These are phyloP conservation scores for Catharus fuscescens DNA, from an alignment of 2,113 vertebrate species.

Conservation along the genomic window DNA sequence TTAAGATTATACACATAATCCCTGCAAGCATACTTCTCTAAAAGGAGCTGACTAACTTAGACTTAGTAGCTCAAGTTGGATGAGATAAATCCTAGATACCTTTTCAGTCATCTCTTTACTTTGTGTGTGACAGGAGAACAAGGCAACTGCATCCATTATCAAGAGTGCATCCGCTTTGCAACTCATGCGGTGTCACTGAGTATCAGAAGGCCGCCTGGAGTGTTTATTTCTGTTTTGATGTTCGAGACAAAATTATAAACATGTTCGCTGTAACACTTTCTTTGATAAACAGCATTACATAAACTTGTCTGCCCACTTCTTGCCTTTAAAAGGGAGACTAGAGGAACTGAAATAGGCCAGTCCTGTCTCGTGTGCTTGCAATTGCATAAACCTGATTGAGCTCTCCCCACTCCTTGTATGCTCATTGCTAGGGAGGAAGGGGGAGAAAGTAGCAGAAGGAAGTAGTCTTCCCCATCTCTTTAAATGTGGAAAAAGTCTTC, in stretches of 20 bases:
- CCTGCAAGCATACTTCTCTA: not conserved
- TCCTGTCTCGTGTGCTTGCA: not conserved
- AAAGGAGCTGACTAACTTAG: not conserved
- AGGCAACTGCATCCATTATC: not conserved
- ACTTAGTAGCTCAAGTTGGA: not conserved
- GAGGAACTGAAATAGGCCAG: not conserved
- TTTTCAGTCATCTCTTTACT: not conserved
- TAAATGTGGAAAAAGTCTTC: not conserved
- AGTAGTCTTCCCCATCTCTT: not conserved
- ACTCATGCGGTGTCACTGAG: rapidly evolving
- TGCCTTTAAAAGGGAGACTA: not conserved
- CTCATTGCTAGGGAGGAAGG: not conserved
- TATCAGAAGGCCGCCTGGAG: not conserved
- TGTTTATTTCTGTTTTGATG: slow-evolving; percentile 25
- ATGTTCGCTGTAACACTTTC: not conserved
- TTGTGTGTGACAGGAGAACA: not conserved
- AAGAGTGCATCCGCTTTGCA: not conserved
- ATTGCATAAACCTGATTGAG: not conserved
- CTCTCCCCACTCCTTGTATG: not conserved
- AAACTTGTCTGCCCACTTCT: not conserved
- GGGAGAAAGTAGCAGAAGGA: not conserved
- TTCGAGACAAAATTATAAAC: slow-evolving; percentile 14
- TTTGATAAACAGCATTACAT: not conserved
- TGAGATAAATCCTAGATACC: not conserved
- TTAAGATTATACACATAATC: not conserved